Conservation (phyloP, 2,113 vertebrate genomes). For the Syrmaticus mikado region DNA sequence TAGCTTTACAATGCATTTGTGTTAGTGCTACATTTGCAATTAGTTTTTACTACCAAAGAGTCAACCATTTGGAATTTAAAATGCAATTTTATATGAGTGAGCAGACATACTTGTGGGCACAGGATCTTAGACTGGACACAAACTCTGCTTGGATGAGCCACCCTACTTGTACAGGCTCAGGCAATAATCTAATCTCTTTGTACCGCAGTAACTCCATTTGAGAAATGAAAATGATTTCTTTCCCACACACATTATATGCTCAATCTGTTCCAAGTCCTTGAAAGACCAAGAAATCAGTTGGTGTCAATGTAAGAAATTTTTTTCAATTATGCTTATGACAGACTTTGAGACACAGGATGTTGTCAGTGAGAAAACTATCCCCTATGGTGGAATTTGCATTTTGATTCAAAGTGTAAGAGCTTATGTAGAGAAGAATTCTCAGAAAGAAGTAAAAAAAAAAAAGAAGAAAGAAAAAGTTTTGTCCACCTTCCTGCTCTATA, state of each 20-base stretch:
- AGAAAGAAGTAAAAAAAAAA: neutral
- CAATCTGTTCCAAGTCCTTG: neutral
- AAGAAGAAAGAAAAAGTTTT: neutral
- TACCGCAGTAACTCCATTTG: neutral
- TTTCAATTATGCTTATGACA: neutral
- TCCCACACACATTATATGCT: neutral
- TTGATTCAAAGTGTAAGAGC: neutral
- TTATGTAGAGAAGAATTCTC: neutral
- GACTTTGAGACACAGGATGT: neutral
- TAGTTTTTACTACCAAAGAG: neutral
- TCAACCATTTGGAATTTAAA: neutral
- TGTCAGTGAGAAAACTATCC: neutral
- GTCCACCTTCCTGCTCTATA: neutral
- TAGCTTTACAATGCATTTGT: neutral
- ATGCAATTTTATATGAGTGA: neutral
- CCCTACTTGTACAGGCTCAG: neutral
- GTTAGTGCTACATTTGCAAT: neutral
- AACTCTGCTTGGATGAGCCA: neutral
- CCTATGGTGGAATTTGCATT: neutral
- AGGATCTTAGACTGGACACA: neutral
- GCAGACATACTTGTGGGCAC: neutral
- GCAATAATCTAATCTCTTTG: neutral
- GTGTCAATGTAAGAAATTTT: neutral
- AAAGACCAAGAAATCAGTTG: neutral
- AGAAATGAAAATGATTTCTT: neutral